Evolutionary conservation across 1,140 invertebrate genomes (phyloP).

Genomic region (Drosophila tani): DNA sequence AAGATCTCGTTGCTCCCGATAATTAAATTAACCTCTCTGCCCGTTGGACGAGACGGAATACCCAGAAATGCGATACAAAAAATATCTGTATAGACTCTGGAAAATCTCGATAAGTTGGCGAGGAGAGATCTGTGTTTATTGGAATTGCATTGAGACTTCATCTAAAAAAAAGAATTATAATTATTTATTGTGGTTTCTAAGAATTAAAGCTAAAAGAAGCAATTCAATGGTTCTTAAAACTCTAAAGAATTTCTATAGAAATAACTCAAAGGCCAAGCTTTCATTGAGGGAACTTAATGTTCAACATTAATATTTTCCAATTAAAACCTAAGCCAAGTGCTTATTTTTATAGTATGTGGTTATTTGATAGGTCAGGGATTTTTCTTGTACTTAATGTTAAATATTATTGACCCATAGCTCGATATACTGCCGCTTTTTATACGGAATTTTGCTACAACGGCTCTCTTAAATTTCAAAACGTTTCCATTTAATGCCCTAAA

Average conservation of each 20-base stretch:
- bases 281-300: accelerated
- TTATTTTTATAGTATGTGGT: background rate
- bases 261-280: background rate
- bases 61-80: slow-evolving; percentile 25
- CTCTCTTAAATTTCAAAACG: too few species aligned
- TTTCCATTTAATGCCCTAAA: too few species aligned
- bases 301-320: too few species aligned
- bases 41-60: slow-evolving; percentile 21
- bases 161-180: too few species aligned
- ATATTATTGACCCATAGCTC: too few species aligned
- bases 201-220: too few species aligned
- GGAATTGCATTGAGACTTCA: too few species aligned
- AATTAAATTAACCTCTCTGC: slow-evolving; percentile 76
- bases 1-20: slow-evolving; percentile 32
- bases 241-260: background rate
- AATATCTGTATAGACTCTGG: slow-evolving; percentile 10
- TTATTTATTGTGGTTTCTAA: too few species aligned
- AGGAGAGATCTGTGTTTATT: slow-evolving; percentile 14
- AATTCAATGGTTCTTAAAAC: too few species aligned
- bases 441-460: too few species aligned
- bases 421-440: too few species aligned
- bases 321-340: background rate
- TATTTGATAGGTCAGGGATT: background rate
- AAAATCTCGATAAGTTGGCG: slow-evolving; percentile 15
- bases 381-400: background rate